A percentile compares a stretch with the other conserved stretches of the same genome.
Evolutionary conservation across 2,888 invertebrate species (phyloP).

Genomic region (Drosophila atripex): DNA sequence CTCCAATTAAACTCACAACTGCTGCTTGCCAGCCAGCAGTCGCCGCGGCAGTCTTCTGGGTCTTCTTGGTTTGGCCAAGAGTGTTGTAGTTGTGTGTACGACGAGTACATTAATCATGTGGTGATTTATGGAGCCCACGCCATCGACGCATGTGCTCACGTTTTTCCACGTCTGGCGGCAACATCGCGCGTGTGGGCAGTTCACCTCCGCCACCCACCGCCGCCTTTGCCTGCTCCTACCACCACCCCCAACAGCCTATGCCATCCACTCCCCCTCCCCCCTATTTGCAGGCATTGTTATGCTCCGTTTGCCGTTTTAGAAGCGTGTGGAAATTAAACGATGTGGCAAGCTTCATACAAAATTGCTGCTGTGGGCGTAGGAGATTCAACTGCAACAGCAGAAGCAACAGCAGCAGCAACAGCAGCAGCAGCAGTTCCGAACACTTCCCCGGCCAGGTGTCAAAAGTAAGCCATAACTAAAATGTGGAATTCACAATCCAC

Average conservation of each 20-base stretch:
- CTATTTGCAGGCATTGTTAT: constrained; percentile 22
- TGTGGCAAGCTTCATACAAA: constrained; percentile 39
- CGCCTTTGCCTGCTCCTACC: constrained; percentile 2
- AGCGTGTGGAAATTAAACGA: constrained; percentile 63
- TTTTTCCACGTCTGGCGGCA: constrained; percentile 27
- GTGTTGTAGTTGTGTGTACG: constrained; percentile 30
- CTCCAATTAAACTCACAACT: constrained; percentile 65
- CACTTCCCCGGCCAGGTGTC: constrained; percentile 53
- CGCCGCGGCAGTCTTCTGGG: background rate
- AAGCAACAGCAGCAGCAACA: background rate
- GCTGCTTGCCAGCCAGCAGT: constrained; percentile 2
- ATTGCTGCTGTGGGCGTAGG: constrained; percentile 47
- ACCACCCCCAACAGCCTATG: background rate
- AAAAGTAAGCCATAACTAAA: constrained; percentile 38
- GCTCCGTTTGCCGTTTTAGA: constrained; percentile 41
- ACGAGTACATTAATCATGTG: constrained; percentile 65
- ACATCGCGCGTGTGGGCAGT: constrained; percentile 46
- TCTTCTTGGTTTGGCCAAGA: constrained; percentile 51
- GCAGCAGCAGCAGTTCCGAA: constrained; percentile 47
- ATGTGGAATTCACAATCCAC: constrained; percentile 28
- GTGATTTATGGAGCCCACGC: constrained; percentile 76
- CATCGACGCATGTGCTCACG: constrained; percentile 49
- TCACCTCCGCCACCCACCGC: background rate
- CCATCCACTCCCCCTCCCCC: background rate
- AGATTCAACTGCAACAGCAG: constrained; percentile 15